Evolutionary conservation across 1,140 invertebrate species (phyloP).

Genomic region (Ridgeia piscesae): DNA sequence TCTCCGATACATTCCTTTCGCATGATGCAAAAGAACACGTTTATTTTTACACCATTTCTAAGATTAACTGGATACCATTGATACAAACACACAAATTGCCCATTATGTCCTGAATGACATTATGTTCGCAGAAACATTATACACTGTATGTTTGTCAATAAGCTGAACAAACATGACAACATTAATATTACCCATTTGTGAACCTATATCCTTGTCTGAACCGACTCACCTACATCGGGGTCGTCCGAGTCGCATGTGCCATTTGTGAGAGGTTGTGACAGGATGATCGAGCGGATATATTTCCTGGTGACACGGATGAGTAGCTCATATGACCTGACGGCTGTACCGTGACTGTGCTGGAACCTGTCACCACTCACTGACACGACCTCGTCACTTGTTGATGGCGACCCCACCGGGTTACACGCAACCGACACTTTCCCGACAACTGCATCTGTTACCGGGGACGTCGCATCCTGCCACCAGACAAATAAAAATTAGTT

Average conservation of each 20-base stretch:
- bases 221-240: neutral
- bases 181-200: too few relatives aligned
- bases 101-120: too few relatives aligned
- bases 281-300: neutral
- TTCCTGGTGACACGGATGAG: slow-evolving; percentile 71
- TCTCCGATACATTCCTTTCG: too few relatives aligned
- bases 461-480: slow-evolving; percentile 73
- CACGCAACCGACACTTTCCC: slow-evolving; percentile 77
- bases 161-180: too few relatives aligned
- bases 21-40: too few relatives aligned
- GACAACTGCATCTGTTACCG: slow-evolving; percentile 70
- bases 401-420: slow-evolving; percentile 67
- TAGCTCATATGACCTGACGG: slow-evolving; percentile 85
- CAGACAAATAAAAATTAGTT: slow-evolving; percentile 22
- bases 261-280: slow-evolving; percentile 19
- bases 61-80: too few relatives aligned
- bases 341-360: slow-evolving; percentile 76
- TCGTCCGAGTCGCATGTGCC: neutral
- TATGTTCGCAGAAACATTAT: too few relatives aligned
- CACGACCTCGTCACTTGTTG: slow-evolving; percentile 74
- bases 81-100: too few relatives aligned
- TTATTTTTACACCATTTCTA: too few relatives aligned
- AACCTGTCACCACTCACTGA: slow-evolving; percentile 84
- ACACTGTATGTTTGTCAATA: too few relatives aligned
- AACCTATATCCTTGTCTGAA: too few relatives aligned